These are phyloP conservation scores for Drosophila kepulauana DNA, from an alignment of 1,140 invertebrate species.

Conservation along the genomic window DNA sequence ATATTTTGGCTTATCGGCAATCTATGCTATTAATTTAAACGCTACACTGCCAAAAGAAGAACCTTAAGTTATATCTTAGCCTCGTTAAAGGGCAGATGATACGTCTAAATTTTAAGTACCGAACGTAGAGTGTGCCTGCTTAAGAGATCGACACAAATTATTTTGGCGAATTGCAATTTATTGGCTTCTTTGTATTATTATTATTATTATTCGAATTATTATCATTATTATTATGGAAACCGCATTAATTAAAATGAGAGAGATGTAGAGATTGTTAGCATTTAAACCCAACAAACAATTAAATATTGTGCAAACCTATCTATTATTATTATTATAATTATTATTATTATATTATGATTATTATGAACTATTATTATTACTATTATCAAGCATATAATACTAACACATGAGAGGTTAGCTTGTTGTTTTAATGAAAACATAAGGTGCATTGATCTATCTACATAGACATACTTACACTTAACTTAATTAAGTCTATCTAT, in stretches of 20 bases:
- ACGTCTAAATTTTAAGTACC: conserved; percentile 6
- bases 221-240: conserved; percentile 2
- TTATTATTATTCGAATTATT: background rate
- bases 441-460: conserved; percentile 62
- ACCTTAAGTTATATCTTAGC: conserved; percentile 40
- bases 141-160: conserved; percentile 4
- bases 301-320: conserved; percentile 30
- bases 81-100: conserved; percentile 11
- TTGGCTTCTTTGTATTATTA: conserved; percentile 7
- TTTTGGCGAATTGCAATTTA: conserved; percentile 20
- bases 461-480: conserved; percentile 50
- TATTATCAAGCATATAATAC: conserved; percentile 34
- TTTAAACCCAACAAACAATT: conserved; percentile 67
- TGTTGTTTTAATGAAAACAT: conserved; percentile 52
- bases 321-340: conserved; percentile 23
- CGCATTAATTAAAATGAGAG: conserved; percentile 64
- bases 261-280: conserved; percentile 83
- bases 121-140: conserved; percentile 21
- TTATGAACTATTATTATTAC: conserved; percentile 27
- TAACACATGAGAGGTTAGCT: conserved; percentile 36
- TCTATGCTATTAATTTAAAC: conserved; percentile 35
- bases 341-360: conserved; percentile 35
- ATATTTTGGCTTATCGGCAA: conserved; percentile 5
- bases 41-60: conserved; percentile 72
- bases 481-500: conserved; percentile 31